A percentile compares a stretch with the other conserved stretches of the same genome.
Conservation (phyloP, 2,797 vertebrate genomes). For the Myotis pilosus region DNA sequence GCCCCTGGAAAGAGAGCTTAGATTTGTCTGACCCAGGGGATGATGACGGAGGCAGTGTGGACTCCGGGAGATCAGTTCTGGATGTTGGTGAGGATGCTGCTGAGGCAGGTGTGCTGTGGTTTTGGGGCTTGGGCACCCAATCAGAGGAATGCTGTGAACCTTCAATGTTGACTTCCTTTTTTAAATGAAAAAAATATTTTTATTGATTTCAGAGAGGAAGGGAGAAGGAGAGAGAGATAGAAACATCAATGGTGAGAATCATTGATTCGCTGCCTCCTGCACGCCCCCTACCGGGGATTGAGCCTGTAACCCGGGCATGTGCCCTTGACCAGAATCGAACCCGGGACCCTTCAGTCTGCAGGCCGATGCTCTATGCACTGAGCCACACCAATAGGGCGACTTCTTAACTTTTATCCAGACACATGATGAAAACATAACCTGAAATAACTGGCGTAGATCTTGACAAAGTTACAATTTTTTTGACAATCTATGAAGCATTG, state of each 20-base stretch:
- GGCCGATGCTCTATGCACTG: too few relatives aligned
- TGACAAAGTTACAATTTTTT: neutral
- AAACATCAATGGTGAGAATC: too few relatives aligned
- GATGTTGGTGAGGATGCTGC: neutral
- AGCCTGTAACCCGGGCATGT: too few relatives aligned
- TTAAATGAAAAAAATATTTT: too few relatives aligned
- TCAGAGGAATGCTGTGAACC: neutral
- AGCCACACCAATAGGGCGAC: too few relatives aligned
- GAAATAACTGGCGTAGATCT: neutral
- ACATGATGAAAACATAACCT: neutral
- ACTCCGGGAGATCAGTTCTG: neutral
- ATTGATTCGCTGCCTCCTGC: too few relatives aligned
- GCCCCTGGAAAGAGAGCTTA: neutral
- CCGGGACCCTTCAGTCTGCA: too few relatives aligned
- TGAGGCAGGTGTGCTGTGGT: neutral
- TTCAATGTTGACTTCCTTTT: neutral
- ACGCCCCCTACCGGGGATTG: too few relatives aligned
- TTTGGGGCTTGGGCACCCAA: neutral
- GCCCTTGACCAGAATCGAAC: too few relatives aligned
- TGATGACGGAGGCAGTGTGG: neutral
- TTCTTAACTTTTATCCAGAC: neutral
- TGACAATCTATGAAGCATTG: neutral
- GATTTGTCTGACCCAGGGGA: neutral
- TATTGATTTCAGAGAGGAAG: too few relatives aligned
- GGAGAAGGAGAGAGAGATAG: too few relatives aligned